phyloP scores from a whole-genome alignment of 2,113 vertebrate species.

The Corythoichthys intestinalis region DNA sequence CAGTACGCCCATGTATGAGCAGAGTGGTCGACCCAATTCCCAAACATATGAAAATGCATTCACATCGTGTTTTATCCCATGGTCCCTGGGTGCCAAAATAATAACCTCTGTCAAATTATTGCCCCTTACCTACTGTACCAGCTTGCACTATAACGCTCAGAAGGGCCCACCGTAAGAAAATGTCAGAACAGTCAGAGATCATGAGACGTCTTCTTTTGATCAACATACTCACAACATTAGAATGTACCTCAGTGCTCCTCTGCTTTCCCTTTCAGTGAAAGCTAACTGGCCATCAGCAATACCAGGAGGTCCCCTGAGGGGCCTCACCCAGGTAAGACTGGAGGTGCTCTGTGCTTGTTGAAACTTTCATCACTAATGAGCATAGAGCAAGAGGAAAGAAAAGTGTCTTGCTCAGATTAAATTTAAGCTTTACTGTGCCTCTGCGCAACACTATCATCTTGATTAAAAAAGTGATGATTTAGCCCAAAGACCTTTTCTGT shows the following conservation, averaged over 20 bases:
- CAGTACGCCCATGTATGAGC: no score
- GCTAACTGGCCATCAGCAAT: conserved; percentile 48
- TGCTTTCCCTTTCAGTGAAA: neutral
- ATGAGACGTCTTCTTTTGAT: conserved; percentile 56
- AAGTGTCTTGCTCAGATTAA: conserved; percentile 3
- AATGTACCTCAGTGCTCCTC: conserved; percentile 43
- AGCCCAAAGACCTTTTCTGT: neutral
- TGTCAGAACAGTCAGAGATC: conserved; percentile 36
- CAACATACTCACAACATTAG: conserved; percentile 44
- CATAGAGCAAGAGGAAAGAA: conserved; percentile 17
- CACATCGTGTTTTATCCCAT: no score
- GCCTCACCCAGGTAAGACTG: conserved; percentile 46
- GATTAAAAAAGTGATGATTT: neutral
- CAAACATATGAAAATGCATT: no score
- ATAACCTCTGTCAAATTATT: conserved; percentile 36
- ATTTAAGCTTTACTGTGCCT: conserved; percentile 31
- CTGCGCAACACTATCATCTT: neutral
- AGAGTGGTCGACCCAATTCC: no score
- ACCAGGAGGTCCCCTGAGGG: conserved; percentile 8
- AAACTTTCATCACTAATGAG: conserved; percentile 53
- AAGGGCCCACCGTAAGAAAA: conserved; percentile 29
- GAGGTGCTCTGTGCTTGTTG: conserved; percentile 25
- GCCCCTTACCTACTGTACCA: conserved; percentile 22
- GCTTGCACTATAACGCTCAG: conserved; percentile 25
- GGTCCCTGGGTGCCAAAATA: no score